Percentiles rank a stretch among this genome's conserved stretches.
These are phyloP conservation scores for Mola mola DNA, from an alignment of 2,113 vertebrate genomes.

Conservation along the genomic window DNA sequence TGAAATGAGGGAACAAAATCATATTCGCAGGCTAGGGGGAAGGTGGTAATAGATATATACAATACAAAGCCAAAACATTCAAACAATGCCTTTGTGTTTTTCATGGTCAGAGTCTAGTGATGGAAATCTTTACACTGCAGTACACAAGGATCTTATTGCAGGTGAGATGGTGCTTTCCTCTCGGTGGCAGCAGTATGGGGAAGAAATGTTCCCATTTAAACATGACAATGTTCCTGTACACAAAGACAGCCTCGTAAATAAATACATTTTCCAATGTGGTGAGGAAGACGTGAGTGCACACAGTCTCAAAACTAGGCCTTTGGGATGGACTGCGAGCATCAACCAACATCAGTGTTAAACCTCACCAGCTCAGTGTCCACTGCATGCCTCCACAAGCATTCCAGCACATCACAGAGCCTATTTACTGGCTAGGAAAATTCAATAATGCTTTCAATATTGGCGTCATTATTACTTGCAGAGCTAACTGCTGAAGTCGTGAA, in stretches of 20 bases:
- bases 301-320: too few species aligned
- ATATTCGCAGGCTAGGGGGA: too few species aligned
- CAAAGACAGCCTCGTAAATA: not conserved
- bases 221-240: not conserved
- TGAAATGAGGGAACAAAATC: not conserved
- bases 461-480: too few species aligned
- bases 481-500: too few species aligned
- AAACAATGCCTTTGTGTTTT: not conserved
- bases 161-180: not conserved
- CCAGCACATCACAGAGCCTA: too few species aligned
- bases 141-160: not conserved
- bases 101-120: not conserved
- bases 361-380: too few species aligned
- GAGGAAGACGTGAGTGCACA: not conserved
- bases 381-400: too few species aligned
- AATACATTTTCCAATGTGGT: not conserved
- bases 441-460: too few species aligned
- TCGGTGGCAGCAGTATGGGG: not conserved
- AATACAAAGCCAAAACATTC: too few species aligned
- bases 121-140: not conserved
- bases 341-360: too few species aligned
- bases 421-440: too few species aligned
- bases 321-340: not conserved
- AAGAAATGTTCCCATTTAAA: not conserved
- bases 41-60: too few species aligned